Percentiles rank a stretch among this genome's conserved stretches.
Conservation (phyloP, 2,113 vertebrate genomes). For the Amblyopsis rosae region DNA sequence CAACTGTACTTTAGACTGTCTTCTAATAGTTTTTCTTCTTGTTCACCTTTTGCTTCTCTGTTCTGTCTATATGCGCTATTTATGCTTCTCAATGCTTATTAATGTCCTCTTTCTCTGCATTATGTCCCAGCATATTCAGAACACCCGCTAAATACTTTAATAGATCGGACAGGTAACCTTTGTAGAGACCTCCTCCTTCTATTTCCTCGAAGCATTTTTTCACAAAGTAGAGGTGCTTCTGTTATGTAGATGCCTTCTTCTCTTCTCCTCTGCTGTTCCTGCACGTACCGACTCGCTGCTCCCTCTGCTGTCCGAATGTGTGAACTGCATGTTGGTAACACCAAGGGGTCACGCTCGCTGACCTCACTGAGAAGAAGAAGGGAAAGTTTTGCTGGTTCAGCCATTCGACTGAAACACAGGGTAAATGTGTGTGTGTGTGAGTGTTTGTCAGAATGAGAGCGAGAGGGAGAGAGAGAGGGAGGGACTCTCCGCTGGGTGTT, state of each 20-base stretch:
- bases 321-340: constrained; percentile 84
- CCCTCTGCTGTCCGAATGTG: constrained; percentile 84
- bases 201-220: not conserved
- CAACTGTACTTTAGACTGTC: no score
- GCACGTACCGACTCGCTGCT: constrained; percentile 73
- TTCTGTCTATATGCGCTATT: not conserved
- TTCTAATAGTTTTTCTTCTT: no score
- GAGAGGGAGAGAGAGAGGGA: not conserved
- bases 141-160: no score
- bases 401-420: constrained; percentile 92
- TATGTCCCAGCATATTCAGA: no score
- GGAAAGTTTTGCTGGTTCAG: constrained; percentile 91
- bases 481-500: not conserved
- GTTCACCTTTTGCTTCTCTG: not conserved
- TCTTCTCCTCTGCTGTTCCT: constrained; percentile 57
- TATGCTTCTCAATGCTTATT: not conserved
- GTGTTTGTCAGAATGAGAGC: not conserved
- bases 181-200: not conserved
- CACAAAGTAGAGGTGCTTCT: constrained; percentile 47
- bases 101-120: no score
- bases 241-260: constrained; percentile 52
- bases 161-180: no score
- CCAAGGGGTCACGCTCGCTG: constrained; percentile 92
- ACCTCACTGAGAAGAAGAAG: constrained; percentile 96
- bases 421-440: constrained; percentile 77